phyloP scores from a whole-genome alignment of 2,888 invertebrate species.

The Megalurothrips usitatus region DNA sequence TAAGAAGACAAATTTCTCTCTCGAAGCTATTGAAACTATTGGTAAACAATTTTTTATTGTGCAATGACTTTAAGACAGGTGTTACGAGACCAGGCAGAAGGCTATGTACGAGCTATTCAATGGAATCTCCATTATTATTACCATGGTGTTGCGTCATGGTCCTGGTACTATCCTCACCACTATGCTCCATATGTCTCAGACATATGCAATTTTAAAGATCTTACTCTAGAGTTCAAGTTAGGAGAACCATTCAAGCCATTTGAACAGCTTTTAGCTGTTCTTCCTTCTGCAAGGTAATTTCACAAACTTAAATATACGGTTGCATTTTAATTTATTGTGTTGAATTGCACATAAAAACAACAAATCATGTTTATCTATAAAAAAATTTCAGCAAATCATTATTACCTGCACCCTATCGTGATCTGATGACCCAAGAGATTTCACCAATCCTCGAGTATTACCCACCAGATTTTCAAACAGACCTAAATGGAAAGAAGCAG shows the following conservation, averaged over 20 bases:
- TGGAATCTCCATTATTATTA: conserved; percentile 98
- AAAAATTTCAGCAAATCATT: conserved; percentile 58
- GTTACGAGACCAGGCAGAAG: conserved; percentile 73
- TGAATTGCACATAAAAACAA: not conserved
- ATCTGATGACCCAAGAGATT: conserved; percentile 68
- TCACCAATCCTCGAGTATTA: conserved; percentile 88
- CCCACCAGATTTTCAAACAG: conserved; percentile 84
- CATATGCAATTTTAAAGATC: conserved; percentile 70
- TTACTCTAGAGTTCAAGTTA: conserved; percentile 75
- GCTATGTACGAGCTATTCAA: conserved; percentile 89
- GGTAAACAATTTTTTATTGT: conserved; percentile 29
- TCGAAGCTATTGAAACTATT: conserved; percentile 29
- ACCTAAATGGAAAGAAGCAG: conserved; percentile 91
- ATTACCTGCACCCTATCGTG: conserved; percentile 71
- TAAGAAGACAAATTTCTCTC: conserved; percentile 46
- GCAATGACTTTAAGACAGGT: conserved; percentile 59
- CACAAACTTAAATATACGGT: not conserved
- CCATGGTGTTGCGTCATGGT: conserved; percentile 94
- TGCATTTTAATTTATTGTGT: not conserved
- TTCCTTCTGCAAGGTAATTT: conserved; percentile 68
- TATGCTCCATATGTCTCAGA: conserved; percentile 97
- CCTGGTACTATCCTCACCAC: conserved; percentile 97
- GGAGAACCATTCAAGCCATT: conserved; percentile 89
- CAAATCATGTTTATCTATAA: conserved; percentile 13
- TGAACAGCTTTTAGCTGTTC: conserved; percentile 77